Evolutionary conservation across 2,797 vertebrate genomes (phyloP).

Genomic region (Eurystomus glaucurus): DNA sequence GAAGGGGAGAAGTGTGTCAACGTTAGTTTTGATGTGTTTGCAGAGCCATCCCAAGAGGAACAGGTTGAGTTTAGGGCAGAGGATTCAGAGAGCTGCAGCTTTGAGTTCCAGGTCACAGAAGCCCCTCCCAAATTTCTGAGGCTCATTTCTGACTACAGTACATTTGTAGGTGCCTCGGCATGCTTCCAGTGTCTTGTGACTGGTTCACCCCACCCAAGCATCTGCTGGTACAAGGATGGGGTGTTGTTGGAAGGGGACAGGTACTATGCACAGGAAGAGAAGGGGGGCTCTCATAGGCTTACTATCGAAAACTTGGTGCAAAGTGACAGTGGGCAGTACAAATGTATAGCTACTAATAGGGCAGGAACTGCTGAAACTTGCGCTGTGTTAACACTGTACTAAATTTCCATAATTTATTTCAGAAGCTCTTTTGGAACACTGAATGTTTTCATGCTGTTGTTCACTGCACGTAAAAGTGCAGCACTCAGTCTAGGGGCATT

Average conservation of each 20-base stretch:
- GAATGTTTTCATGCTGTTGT: neutral
- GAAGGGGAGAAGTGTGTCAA: conserved; percentile 87
- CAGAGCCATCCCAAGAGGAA: conserved; percentile 89
- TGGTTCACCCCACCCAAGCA: conserved; percentile 89
- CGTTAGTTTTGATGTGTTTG: conserved; percentile 90
- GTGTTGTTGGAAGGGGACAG: conserved; percentile 85
- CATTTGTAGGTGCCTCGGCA: conserved; percentile 88
- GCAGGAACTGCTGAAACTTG: conserved; percentile 88
- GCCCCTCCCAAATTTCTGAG: conserved; percentile 90
- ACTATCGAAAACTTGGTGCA: conserved; percentile 89
- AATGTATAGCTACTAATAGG: conserved; percentile 90
- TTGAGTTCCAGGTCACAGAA: conserved; percentile 94
- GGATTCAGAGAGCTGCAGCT: conserved; percentile 88
- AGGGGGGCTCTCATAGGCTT: conserved; percentile 90
- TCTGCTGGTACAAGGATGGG: conserved; percentile 93
- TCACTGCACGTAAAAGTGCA: conserved; percentile 32
- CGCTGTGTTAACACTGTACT: conserved; percentile 90
- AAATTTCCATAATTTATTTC: conserved; percentile 35
- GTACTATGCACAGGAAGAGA: conserved; percentile 90
- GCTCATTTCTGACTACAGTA: conserved; percentile 88
- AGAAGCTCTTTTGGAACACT: conserved; percentile 9
- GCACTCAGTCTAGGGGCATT: conserved; percentile 65
- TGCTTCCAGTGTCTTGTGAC: conserved; percentile 93
- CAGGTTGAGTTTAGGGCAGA: conserved; percentile 89
- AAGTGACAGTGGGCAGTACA: conserved; percentile 92